Percentiles rank a stretch among this genome's conserved stretches.
phyloP scores from a whole-genome alignment of 2,888 invertebrate species.

The Calameuta filiformis region DNA sequence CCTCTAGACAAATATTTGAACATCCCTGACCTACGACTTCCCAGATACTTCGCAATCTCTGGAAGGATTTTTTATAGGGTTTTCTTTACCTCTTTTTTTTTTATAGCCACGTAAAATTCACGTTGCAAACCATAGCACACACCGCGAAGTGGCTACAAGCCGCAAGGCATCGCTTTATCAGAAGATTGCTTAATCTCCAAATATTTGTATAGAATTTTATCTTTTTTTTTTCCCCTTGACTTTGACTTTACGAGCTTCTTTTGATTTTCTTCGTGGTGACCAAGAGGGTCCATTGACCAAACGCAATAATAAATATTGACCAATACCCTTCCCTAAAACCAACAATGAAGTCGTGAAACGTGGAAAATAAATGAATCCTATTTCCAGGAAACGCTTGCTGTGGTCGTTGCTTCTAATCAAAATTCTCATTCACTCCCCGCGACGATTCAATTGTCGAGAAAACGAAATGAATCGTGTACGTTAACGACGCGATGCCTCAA shows the following conservation, averaged over 20 bases:
- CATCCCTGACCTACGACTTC: constrained; percentile 23
- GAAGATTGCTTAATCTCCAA: neutral
- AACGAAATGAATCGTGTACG: neutral
- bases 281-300: neutral
- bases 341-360: neutral
- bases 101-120: neutral
- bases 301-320: neutral
- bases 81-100: neutral
- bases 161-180: neutral
- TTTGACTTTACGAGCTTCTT: neutral
- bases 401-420: neutral
- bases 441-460: neutral
- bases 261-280: neutral
- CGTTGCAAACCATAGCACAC: neutral
- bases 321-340: neutral
- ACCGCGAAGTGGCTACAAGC: neutral
- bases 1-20: neutral
- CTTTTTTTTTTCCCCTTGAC: neutral
- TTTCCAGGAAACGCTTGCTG: neutral
- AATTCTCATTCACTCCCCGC: neutral
- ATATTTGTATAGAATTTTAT: neutral
- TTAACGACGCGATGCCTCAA: neutral
- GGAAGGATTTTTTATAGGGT: neutral
- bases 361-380: neutral
- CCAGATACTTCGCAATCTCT: neutral